These are phyloP conservation scores for Poecile montanus DNA, from an alignment of 2,797 vertebrate species.

Conservation along the genomic window DNA sequence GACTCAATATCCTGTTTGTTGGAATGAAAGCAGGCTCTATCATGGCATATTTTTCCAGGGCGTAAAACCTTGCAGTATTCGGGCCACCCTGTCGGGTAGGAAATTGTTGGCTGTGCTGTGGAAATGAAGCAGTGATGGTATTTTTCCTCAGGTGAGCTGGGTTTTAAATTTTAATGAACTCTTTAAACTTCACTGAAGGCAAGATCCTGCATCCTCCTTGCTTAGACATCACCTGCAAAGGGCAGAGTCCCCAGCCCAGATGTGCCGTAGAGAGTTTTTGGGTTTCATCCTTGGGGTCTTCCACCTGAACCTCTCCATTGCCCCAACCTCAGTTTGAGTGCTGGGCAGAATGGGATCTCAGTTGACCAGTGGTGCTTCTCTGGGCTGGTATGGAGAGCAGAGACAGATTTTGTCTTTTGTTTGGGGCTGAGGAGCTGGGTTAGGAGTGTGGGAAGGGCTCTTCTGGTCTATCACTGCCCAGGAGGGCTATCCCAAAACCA, in stretches of 20 bases:
- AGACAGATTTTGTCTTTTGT: not conserved
- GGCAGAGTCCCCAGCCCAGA: accelerated
- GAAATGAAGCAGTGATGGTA: not conserved
- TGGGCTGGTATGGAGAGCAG: not conserved
- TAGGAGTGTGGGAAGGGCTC: not conserved
- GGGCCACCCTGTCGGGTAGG: not conserved
- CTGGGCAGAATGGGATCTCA: accelerated
- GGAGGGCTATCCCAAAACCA: not conserved
- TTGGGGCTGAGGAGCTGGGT: not conserved
- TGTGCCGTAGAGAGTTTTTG: not conserved
- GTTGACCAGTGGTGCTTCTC: not conserved
- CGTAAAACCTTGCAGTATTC: conserved; percentile 1
- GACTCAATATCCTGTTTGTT: conserved; percentile 66
- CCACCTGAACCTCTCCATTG: not conserved
- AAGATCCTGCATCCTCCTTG: not conserved
- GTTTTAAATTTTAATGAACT: not conserved
- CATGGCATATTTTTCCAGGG: conserved; percentile 26
- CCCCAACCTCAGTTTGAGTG: accelerated
- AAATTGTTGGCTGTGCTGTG: not conserved
- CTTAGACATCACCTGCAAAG: not conserved
- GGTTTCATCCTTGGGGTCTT: not conserved
- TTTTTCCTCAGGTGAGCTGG: conserved; percentile 20
- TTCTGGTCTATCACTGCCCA: not conserved
- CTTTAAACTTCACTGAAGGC: not conserved
- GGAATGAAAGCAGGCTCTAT: conserved; percentile 27